Evolutionary conservation across 2,888 invertebrate species (phyloP), one percentile per base, ranked within the genome.

Genomic region (Craniophora ligustri): DNA sequence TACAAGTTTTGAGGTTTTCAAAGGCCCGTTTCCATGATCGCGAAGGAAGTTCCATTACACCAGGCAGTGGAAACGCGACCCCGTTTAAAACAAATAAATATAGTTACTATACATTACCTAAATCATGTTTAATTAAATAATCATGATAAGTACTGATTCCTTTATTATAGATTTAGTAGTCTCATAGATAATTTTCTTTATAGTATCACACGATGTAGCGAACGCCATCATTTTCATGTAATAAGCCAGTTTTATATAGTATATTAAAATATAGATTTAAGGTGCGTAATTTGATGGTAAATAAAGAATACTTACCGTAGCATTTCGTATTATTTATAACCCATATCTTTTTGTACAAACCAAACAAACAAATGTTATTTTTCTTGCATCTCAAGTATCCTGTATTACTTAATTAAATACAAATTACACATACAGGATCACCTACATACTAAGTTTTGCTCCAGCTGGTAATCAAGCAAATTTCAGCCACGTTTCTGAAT

Each of bases 201-300:
- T 73, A 63, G 51, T 58, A 56, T 55, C 60, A 67, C 69, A 69
- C 64, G 71, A 65, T 72, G 76, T 78, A 82, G 77, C 76, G 74
- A 70, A 80, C 79, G 85, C 81, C 83, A 83, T 85, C 79, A 74
- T 72, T 48, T 82, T 81, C 82, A 79, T 76, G 69, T 75, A 76
- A 74, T 82, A 86, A 87, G 88, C 89, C 88, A 89, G 88, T 89
- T 87, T 84, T 86, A 75, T 65, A 61, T 69, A 88, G 89, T 26
- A 26, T 26, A 26, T 79, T 89, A 79, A 84, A 30, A 78, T 81
- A 72, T 90, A 91, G 86, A 69, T 75, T 38, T 91, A 91, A 92
- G 88, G 67, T 85, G 80, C 87, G 81, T 88, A 87, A 86, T 84
- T 86, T 81, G 81, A 84, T 87, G 88, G 87, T 89, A 90, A 82